A percentile compares a stretch with the other conserved stretches of the same genome.
phyloP scores from a whole-genome alignment of 2,797 vertebrate species.

The Sparus aurata region DNA sequence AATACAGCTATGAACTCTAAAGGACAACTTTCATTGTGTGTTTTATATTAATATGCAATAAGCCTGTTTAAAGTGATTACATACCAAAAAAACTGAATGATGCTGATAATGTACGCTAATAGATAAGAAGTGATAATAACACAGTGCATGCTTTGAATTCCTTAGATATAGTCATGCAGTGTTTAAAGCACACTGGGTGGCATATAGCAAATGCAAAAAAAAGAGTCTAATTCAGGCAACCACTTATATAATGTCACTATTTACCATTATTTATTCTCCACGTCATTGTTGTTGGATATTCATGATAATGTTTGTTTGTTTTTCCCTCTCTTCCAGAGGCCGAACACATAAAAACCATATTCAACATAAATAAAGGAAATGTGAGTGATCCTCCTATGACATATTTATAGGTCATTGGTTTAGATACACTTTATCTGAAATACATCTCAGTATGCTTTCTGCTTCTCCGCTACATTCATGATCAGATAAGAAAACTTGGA shows the following conservation, averaged over 20 bases:
- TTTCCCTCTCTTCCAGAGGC: background rate
- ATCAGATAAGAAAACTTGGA: conserved; percentile 16
- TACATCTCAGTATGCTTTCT: conserved; percentile 1
- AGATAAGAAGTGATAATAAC: too few species aligned
- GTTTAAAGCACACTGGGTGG: too few species aligned
- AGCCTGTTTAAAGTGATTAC: too few species aligned
- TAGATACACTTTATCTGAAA: conserved; percentile 9
- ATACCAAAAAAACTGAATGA: too few species aligned
- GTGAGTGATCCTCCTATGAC: background rate
- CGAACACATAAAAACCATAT: background rate
- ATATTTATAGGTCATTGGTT: background rate
- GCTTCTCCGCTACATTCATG: background rate
- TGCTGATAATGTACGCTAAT: too few species aligned
- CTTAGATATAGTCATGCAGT: too few species aligned
- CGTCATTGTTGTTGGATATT: background rate
- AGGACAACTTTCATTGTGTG: too few species aligned
- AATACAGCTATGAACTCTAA: too few species aligned
- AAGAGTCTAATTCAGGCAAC: background rate
- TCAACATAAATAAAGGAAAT: background rate
- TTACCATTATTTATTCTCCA: background rate
- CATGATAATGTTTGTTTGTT: background rate
- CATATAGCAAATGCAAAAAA: too few species aligned
- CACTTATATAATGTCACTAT: background rate
- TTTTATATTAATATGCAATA: too few species aligned
- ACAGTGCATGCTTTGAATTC: too few species aligned